phyloP scores from a whole-genome alignment of 2,888 invertebrate species.

The Gari tellinella region DNA sequence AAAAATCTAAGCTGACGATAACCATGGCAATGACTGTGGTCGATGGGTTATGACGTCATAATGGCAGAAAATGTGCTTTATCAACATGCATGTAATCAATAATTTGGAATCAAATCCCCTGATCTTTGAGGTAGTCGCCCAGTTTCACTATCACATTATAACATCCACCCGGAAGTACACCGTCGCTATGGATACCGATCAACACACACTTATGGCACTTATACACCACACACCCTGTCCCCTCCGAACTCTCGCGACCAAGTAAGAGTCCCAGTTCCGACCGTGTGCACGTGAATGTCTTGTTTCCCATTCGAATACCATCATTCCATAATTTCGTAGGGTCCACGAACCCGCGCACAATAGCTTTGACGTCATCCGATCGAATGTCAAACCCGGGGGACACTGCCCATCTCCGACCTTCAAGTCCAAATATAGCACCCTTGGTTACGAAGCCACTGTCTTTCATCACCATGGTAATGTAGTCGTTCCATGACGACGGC shows the following conservation, averaged over 20 bases:
- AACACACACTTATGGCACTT: conserved; percentile 68
- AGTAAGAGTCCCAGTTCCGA: conserved; percentile 66
- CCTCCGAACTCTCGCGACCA: conserved; percentile 65
- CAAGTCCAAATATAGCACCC: conserved; percentile 68
- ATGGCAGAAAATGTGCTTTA: too few species aligned
- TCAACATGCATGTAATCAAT: too few species aligned
- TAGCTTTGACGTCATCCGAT: conserved; percentile 56
- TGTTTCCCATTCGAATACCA: conserved; percentile 63
- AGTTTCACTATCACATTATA: conserved; percentile 68
- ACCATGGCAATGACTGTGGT: too few species aligned
- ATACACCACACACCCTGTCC: conserved; percentile 70
- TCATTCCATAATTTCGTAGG: conserved; percentile 62
- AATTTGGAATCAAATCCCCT: conserved; percentile 74
- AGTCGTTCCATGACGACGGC: conserved; percentile 74
- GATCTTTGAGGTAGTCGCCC: conserved; percentile 72
- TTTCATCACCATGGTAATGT: conserved; percentile 69
- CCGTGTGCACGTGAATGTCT: conserved; percentile 65
- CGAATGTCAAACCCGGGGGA: conserved; percentile 63
- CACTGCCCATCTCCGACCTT: conserved; percentile 68
- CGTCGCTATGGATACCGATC: conserved; percentile 70
- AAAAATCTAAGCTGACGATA: too few species aligned
- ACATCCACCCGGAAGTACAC: conserved; percentile 71
- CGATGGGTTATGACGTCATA: too few species aligned
- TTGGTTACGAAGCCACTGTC: conserved; percentile 70
- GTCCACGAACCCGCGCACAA: conserved; percentile 69